Conservation (phyloP, 1,140 invertebrate species). For the Anastatus disparis region DNA sequence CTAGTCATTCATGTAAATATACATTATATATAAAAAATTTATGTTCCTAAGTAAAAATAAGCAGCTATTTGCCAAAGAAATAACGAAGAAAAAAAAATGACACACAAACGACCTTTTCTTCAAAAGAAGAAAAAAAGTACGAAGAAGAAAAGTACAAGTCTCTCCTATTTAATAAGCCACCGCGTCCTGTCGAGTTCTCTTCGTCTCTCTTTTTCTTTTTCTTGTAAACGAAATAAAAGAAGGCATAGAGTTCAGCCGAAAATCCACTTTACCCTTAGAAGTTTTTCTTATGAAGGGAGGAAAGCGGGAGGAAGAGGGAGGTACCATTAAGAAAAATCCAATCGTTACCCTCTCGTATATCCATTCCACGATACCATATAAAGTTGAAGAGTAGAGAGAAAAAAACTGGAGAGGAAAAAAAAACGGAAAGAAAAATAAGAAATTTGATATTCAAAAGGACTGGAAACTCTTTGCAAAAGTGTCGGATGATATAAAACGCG, state of each 20-base stretch:
- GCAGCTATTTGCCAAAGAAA: not conserved
- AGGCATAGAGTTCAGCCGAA: slow-evolving; percentile 7
- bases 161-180: slow-evolving; percentile 29
- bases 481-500: slow-evolving; percentile 9
- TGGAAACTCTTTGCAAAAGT: not conserved
- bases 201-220: too few relatives aligned
- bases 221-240: slow-evolving; percentile 24
- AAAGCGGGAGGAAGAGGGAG: too few relatives aligned
- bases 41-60: not conserved
- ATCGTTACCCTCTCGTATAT: slow-evolving; percentile 2
- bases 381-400: too few relatives aligned
- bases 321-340: slow-evolving; percentile 35
- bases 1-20: not conserved
- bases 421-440: slow-evolving; percentile 13
- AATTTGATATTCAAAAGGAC: slow-evolving; percentile 36
- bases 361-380: too few relatives aligned
- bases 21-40: not conserved
- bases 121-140: not conserved
- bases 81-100: not conserved
- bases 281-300: too few relatives aligned
- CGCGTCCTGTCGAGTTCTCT: too few relatives aligned
- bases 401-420: not conserved
- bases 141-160: not conserved
- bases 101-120: not conserved
- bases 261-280: slow-evolving; percentile 31